These are phyloP conservation scores for Gavialis gangeticus DNA, from an alignment of 2,113 vertebrate species.

Conservation along the genomic window DNA sequence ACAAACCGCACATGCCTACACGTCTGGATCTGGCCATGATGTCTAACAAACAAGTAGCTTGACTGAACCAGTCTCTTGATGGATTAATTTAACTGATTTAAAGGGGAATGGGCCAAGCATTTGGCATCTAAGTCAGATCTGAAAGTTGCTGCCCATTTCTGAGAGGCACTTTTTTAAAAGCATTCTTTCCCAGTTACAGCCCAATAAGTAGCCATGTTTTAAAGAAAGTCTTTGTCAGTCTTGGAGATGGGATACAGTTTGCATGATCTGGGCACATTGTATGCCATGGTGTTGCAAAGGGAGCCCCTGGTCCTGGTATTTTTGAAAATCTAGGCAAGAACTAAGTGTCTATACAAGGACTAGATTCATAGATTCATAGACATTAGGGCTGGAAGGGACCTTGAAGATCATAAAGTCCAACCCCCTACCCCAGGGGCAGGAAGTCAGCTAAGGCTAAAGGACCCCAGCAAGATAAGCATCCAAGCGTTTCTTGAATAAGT, in stretches of 20 bases:
- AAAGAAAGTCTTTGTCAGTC: too few relatives aligned
- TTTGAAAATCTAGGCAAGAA: not conserved
- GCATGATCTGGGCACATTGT: not conserved
- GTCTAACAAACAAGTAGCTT: not conserved
- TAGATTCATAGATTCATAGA: too few relatives aligned
- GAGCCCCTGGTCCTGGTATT: not conserved
- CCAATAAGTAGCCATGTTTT: too few relatives aligned
- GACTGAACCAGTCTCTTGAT: not conserved
- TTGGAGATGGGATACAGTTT: too few relatives aligned
- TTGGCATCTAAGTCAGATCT: not conserved
- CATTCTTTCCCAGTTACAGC: not conserved
- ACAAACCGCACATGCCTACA: too few relatives aligned
- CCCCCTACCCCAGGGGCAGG: too few relatives aligned
- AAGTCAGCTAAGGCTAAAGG: too few relatives aligned
- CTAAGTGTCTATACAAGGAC: not conserved
- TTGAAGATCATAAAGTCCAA: too few relatives aligned
- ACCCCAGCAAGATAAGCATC: too few relatives aligned
- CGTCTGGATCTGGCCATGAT: not conserved
- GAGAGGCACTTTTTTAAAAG: not conserved
- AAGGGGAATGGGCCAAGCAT: not conserved
- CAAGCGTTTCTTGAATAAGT: too few relatives aligned
- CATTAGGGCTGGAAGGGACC: too few relatives aligned
- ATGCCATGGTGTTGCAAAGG: not conserved
- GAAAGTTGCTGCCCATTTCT: accelerated
- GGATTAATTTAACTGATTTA: not conserved